Conservation (phyloP, 2,113 vertebrate species). For the Sardina pilchardus region DNA sequence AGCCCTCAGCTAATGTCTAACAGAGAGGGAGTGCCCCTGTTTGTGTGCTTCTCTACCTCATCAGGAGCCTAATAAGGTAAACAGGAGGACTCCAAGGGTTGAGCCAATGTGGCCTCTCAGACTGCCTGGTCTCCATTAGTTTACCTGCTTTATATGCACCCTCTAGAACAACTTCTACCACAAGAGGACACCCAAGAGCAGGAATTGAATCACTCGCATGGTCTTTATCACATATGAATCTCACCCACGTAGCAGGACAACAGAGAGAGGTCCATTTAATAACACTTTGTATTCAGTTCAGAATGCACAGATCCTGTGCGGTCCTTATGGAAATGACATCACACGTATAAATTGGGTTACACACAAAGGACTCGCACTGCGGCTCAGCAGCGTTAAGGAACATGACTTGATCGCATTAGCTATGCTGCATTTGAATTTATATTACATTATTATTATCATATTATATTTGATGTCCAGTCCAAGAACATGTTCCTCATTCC, state of each 20-base stretch:
- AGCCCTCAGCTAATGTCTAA: slow-evolving; percentile 49
- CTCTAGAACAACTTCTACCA: not conserved
- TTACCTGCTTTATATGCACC: not conserved
- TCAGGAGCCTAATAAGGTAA: slow-evolving; percentile 3
- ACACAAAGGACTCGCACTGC: not conserved
- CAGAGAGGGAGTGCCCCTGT: slow-evolving; percentile 12
- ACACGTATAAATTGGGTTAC: not conserved
- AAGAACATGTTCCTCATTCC: not conserved
- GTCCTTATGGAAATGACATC: not conserved
- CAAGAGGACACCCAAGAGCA: not conserved
- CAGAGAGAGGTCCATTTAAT: not conserved
- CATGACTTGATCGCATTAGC: not conserved
- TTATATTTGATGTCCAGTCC: not conserved
- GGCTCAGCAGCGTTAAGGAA: not conserved
- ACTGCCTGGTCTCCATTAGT: not conserved
- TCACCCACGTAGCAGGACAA: not conserved
- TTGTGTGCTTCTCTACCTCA: not conserved
- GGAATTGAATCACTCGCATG: not conserved
- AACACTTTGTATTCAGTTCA: not conserved
- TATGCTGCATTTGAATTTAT: not conserved
- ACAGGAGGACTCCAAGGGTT: not conserved
- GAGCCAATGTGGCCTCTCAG: not conserved
- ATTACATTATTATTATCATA: not conserved
- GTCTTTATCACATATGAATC: not conserved
- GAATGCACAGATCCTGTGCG: not conserved